Percentiles rank a stretch among this genome's conserved stretches.
Conservation (phyloP, 2,888 invertebrate genomes). For the Nomada goodeniana region DNA sequence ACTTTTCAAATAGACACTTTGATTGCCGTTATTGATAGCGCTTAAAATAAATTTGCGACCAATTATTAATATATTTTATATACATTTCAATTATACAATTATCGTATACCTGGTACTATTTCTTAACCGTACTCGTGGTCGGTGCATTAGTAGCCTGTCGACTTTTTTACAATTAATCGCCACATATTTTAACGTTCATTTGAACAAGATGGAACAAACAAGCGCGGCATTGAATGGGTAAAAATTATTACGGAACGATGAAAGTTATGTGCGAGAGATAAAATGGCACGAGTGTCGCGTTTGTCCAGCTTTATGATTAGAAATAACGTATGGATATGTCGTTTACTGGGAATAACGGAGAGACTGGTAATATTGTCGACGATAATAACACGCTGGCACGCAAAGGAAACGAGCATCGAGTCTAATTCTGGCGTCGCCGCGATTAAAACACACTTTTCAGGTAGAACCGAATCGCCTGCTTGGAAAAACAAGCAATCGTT, state of each 20-base stretch:
- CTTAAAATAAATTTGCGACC: no score
- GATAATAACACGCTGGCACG: conserved; percentile 36
- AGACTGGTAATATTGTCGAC: conserved; percentile 36
- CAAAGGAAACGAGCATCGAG: not conserved
- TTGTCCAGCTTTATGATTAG: conserved; percentile 40
- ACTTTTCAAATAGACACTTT: no score
- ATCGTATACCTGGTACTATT: no score
- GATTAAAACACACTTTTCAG: not conserved
- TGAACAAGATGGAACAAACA: not conserved
- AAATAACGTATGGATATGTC: conserved; percentile 30
- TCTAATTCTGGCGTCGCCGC: not conserved
- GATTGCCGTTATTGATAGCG: no score
- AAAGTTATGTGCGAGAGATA: not conserved
- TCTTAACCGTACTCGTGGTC: no score
- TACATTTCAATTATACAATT: no score
- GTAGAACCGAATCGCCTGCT: no score
- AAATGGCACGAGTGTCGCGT: conserved; percentile 26
- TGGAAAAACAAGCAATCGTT: no score
- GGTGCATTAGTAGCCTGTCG: no score
- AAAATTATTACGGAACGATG: not conserved
- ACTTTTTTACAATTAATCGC: not conserved
- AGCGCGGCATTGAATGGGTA: not conserved
- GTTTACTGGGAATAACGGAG: conserved; percentile 25
- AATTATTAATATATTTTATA: no score
- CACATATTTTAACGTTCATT: conserved; percentile 12